phyloP scores from a whole-genome alignment of 2,113 vertebrate genomes.

The Callocephalon fimbriatum region DNA sequence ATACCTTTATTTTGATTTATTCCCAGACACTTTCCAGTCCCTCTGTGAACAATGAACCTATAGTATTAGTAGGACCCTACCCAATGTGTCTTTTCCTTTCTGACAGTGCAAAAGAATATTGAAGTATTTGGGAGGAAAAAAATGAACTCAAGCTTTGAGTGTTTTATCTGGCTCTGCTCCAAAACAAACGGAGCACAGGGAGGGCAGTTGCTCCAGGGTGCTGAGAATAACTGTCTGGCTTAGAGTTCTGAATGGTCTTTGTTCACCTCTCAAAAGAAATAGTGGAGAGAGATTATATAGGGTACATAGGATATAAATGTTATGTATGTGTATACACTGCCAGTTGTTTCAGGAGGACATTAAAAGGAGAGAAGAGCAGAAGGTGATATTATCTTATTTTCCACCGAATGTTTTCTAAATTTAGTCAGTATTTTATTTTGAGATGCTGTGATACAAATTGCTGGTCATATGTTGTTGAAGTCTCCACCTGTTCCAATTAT shows the following conservation, averaged over 20 bases:
- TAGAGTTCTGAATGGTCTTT: conserved; percentile 55
- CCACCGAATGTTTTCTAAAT: neutral
- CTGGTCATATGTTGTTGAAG: neutral
- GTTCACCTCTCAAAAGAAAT: conserved; percentile 41
- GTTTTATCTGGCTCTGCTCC: conserved; percentile 68
- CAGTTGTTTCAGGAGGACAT: neutral
- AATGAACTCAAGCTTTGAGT: neutral
- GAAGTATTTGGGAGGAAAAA: neutral
- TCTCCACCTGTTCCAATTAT: neutral
- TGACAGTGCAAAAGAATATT: conserved; percentile 13
- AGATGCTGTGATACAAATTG: neutral
- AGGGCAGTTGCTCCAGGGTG: conserved; percentile 21
- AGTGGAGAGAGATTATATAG: neutral
- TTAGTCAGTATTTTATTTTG: neutral
- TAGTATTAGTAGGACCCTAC: neutral
- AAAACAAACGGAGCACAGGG: conserved; percentile 52
- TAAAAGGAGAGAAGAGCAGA: neutral
- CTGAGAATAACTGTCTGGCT: conserved; percentile 47
- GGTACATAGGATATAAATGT: neutral
- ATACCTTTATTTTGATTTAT: conserved; percentile 10
- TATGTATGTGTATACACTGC: neutral
- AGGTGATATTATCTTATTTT: conserved; percentile 6
- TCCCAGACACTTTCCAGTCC: conserved; percentile 19
- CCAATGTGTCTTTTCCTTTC: neutral
- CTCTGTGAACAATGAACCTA: conserved; percentile 36